Percentiles rank a stretch among this genome's conserved stretches.
Evolutionary conservation across 1,140 invertebrate species (phyloP).

Genomic region (Bombus soroeensis): DNA sequence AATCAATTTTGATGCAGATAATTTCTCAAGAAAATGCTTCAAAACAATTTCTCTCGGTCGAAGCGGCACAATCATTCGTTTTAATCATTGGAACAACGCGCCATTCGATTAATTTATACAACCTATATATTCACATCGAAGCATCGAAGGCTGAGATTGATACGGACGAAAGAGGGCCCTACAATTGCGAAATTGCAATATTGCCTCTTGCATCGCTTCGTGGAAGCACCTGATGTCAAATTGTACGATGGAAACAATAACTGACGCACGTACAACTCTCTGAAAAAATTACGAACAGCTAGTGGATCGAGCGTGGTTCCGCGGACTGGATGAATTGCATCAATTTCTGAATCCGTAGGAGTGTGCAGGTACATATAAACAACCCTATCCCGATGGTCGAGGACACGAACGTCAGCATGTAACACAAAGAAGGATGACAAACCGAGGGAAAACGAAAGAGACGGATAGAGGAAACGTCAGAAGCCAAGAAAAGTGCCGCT

Average conservation of each 20-base stretch:
- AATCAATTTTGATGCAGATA: too few species aligned
- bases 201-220: not conserved
- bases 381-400: not conserved
- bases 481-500: constrained; percentile 11
- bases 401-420: not conserved
- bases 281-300: constrained; percentile 23
- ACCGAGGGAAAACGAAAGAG: not conserved
- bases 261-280: constrained; percentile 4
- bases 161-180: not conserved
- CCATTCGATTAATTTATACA: constrained; percentile 11
- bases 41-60: not conserved
- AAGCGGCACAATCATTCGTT: not conserved
- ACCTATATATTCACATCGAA: not conserved
- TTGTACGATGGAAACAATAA: constrained; percentile 2
- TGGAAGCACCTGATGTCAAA: not conserved
- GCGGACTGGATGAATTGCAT: constrained; percentile 8
- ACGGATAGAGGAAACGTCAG: not conserved
- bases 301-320: not conserved
- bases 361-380: not conserved
- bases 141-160: not conserved
- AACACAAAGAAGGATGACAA: not conserved
- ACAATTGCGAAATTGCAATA: not conserved
- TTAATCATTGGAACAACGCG: not conserved
- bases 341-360: constrained; percentile 6
- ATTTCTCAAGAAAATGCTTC: not conserved